Base-by-base conservation (phyloP, 2,113 vertebrate genomes). In the Elachura formosa region DNA sequence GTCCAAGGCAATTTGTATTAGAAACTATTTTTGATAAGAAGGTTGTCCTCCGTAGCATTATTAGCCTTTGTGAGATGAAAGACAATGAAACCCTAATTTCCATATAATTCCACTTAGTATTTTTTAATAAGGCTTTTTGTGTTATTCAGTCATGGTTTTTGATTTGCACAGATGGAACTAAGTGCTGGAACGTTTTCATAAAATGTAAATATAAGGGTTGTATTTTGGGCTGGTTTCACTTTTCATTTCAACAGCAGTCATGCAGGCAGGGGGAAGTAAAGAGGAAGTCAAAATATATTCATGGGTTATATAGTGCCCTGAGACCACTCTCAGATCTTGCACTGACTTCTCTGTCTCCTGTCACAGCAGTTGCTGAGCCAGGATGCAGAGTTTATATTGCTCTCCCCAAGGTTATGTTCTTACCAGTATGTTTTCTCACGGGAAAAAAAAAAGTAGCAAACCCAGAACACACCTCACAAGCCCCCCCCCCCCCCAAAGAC, bases 1-100 rank as follows among this genome's bases (percentile, higher is more conserved):
- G 93, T 93, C 94, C 95, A 95, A 96, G 87, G 90, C 85, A 95
- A 94, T 95, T 94, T 94, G 85, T 94, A 86, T 96, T 78, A 93
- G 87, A 78, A 93, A 80, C 79, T 88, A 52, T 75, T 94, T 95
- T 90, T 95, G 61, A 84, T 93, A 91, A 71, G 91, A 64, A 94
- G 89, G 79, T 87, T 97, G 94, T 96, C 87, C 92, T 92, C 91
- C 94, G 46, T 49, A 78, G 54, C 20, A 17, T 78, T 86, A 86
- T 95, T 92, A 90, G 87, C 26, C 46, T 84, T 88, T 76, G 76
- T 59, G 87, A 84, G 94, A 94, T 90, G 93, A 86, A 96, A 93
- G 90, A 96, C 90, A 95, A 93, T 79, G 79, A 81, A 88, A 69
- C 14, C 34, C 23, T 89, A 12, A 93, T 96, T 95, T 96, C 87